Evolutionary conservation across 1,140 invertebrate species (phyloP).

Genomic region (Cydia fagiglandana): DNA sequence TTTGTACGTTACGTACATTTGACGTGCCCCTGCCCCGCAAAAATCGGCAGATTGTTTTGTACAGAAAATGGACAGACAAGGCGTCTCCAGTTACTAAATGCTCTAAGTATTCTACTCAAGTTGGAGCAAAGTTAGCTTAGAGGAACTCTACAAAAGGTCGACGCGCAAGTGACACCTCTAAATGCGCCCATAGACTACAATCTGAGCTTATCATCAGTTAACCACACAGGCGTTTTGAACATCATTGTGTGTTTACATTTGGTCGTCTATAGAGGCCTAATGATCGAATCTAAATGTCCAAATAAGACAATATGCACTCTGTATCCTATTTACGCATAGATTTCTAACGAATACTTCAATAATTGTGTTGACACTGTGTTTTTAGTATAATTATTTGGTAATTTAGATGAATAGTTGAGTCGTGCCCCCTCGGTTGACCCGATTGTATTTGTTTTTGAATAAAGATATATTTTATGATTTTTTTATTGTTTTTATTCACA

Average conservation of each 20-base stretch:
- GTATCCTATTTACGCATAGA: slow-evolving; percentile 51
- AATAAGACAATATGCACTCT: slow-evolving; percentile 54
- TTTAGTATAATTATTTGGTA: slow-evolving; percentile 18
- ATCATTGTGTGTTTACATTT: not conserved
- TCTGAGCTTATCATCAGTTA: too few relatives aligned
- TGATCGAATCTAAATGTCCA: slow-evolving; percentile 44
- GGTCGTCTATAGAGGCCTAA: not conserved
- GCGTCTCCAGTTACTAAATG: too few relatives aligned
- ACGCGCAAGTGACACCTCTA: too few relatives aligned
- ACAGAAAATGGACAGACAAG: too few relatives aligned
- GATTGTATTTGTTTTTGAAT: slow-evolving; percentile 50
- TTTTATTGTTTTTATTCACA: not conserved
- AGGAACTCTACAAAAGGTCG: too few relatives aligned
- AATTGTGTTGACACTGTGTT: not conserved
- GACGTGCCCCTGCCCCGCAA: too few relatives aligned
- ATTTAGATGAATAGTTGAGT: not conserved
- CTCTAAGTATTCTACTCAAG: too few relatives aligned
- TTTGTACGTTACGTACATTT: too few relatives aligned
- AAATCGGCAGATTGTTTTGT: too few relatives aligned
- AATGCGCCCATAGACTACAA: too few relatives aligned
- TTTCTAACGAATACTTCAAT: slow-evolving; percentile 31
- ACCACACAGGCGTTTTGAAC: not conserved
- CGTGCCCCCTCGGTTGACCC: not conserved
- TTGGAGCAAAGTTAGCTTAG: too few relatives aligned
- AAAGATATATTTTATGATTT: slow-evolving; percentile 61